Evolutionary conservation across 2,113 vertebrate genomes (phyloP).

Genomic region (Tinamus guttatus): DNA sequence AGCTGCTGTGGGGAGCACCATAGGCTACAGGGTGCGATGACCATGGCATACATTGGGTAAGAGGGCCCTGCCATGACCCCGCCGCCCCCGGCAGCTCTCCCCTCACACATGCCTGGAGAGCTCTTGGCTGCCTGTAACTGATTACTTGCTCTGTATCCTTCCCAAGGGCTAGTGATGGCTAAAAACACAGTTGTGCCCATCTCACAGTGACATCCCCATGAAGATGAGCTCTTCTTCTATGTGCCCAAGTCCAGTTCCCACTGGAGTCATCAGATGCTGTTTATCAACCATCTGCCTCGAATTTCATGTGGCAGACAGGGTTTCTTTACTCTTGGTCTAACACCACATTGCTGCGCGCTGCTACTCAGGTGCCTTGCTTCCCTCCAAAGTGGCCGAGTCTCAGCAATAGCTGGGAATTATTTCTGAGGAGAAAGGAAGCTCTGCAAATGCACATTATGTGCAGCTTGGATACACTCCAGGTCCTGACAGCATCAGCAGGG

Average conservation of each 20-base stretch:
- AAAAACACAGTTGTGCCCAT: background rate
- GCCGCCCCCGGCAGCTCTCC: background rate
- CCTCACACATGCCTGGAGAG: background rate
- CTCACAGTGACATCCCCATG: background rate
- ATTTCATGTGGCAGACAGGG: background rate
- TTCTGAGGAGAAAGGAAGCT: background rate
- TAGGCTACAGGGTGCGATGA: background rate
- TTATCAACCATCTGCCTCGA: background rate
- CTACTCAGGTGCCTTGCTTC: background rate
- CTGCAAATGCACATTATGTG: background rate
- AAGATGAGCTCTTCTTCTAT: background rate
- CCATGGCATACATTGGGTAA: no score
- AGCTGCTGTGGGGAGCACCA: no score
- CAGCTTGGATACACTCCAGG: background rate
- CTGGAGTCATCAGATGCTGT: background rate
- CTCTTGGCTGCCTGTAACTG: background rate
- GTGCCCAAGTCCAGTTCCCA: background rate
- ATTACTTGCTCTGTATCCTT: background rate
- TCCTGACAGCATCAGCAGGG: constrained; percentile 20
- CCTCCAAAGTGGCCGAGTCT: background rate
- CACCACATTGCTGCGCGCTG: background rate
- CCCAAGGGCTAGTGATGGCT: background rate
- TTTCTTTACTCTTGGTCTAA: background rate
- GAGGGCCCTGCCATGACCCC: background rate
- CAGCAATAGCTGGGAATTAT: background rate